Conservation (phyloP, 1,140 invertebrate species). For the Caerostris darwini region DNA sequence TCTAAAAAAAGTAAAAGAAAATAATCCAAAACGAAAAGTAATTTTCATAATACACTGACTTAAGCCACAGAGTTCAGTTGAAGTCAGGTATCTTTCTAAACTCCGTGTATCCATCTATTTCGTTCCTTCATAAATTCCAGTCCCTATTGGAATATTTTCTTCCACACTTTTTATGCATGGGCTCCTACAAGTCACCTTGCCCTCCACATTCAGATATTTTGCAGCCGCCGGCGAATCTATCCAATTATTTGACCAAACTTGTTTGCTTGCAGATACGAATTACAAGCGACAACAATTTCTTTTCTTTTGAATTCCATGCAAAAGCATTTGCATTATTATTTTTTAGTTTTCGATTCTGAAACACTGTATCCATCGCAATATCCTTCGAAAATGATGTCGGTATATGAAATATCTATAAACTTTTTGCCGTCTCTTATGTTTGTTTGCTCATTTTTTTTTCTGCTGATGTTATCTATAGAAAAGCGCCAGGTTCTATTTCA, state of each 20-base stretch:
- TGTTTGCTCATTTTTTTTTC: background rate
- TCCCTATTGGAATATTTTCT: constrained; percentile 40
- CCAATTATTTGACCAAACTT: constrained; percentile 46
- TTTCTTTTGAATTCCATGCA: background rate
- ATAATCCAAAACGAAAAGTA: background rate
- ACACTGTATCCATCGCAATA: background rate
- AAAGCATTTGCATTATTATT: constrained; percentile 25
- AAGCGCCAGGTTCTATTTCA: too few relatives aligned
- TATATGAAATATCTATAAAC: constrained; percentile 10
- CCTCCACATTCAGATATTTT: background rate
- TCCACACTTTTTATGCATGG: background rate
- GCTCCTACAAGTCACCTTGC: background rate
- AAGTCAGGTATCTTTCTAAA: background rate
- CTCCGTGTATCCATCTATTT: background rate
- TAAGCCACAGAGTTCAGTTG: background rate
- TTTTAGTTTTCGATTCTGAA: background rate
- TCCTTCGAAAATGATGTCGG: constrained; percentile 17
- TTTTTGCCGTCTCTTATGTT: background rate
- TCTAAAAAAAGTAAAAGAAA: background rate
- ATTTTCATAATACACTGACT: background rate
- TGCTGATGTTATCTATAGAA: too few relatives aligned
- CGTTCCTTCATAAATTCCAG: background rate
- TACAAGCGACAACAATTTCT: constrained; percentile 14
- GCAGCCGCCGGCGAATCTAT: constrained; percentile 20
- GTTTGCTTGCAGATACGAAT: constrained; percentile 42